phyloP scores from a whole-genome alignment of 92 coral and sea anemone species.

The Pocillopora meandrina region DNA sequence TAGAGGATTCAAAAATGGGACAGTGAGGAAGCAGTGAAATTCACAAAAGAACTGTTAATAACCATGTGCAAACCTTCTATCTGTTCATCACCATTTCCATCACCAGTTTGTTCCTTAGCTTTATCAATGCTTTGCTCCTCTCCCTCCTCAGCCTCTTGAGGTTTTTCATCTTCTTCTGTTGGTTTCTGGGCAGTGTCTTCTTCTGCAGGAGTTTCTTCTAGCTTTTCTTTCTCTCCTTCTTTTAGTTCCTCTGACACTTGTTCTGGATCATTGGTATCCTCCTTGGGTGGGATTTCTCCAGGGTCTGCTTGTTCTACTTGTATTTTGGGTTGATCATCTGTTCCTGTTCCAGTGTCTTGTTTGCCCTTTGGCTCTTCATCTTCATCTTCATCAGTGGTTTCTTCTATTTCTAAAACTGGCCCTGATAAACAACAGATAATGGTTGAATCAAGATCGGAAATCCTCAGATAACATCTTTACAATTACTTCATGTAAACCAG shows the following conservation, averaged over 20 bases:
- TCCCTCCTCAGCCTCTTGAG: slow-evolving; percentile 13
- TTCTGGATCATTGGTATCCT: slow-evolving; percentile 12
- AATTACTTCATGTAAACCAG: background rate
- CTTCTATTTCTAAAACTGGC: slow-evolving; percentile 95
- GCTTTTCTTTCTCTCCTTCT: slow-evolving; percentile 24
- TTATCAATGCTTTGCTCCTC: slow-evolving; percentile 16
- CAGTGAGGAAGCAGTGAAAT: too few species aligned
- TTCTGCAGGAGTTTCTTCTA: slow-evolving; percentile 9
- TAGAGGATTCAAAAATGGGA: too few species aligned
- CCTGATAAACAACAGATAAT: slow-evolving; percentile 42
- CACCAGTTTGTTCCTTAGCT: slow-evolving; percentile 10
- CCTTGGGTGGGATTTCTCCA: slow-evolving; percentile 8
- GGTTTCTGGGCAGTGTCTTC: slow-evolving; percentile 21
- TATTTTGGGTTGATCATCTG: slow-evolving; percentile 35
- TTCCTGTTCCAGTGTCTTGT: slow-evolving; percentile 16
- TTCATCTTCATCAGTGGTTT: slow-evolving; percentile 61
- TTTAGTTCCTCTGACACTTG: slow-evolving; percentile 9
- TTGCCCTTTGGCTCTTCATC: slow-evolving; percentile 9
- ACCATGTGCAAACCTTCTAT: slow-evolving; percentile 1
- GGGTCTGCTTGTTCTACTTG: slow-evolving; percentile 17
- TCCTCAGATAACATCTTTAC: background rate
- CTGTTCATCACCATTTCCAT: slow-evolving; percentile 1
- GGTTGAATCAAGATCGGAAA: background rate
- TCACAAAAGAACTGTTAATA: too few species aligned
- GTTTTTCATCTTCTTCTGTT: slow-evolving; percentile 21